Base-by-base conservation (phyloP, 2,888 invertebrate genomes). In the Arge pagana region DNA sequence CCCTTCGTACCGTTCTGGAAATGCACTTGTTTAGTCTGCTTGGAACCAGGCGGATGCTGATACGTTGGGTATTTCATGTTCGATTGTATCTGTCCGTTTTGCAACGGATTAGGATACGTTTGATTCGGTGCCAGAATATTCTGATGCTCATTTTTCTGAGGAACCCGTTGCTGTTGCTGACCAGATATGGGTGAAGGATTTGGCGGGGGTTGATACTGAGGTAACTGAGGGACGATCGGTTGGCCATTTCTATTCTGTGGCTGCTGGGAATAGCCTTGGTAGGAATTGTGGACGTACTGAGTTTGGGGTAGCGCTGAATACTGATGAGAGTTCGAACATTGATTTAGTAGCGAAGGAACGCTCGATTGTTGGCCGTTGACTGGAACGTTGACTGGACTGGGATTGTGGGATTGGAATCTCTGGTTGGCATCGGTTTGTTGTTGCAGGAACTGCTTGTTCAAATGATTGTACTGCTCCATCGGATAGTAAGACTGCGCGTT, bases 1-100 rank as follows among this genome's bases (percentile, higher is more conserved):
- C 85, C 85, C 66, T 89, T 89, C 2, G 88, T 85, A 7, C 86
- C 85, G 0, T 86, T 83, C 67, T 88, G 88, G 63, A 89, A 88
- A 57, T 87, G 87, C 3, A 88, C 87, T 63, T 82, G 84, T 31
- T 85, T 74, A 8, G 66, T 63, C 63, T 84, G 83, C 62, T 87
- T 85, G 7, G 83, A 78, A 4, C 81, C 79, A 4, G 83, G 82
- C 28, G 83, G 79, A 63, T 83, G 86, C 71, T 87, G 87, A 65
- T 88, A 88, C 0, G 85, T 83, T 2, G 80, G 78, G 54, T 77
- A 73, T 65, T 81, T 78, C 63, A 70, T 68, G 45, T 71, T 74
- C 6, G 71, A 64, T 24, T 70, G 69, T 30, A 73, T 65, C 41
- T 74, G 73, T 21, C 71, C 70, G 28, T 69, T 72, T 45, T 71